Evolutionary conservation across 2,888 invertebrate genomes (phyloP), one percentile per base, ranked within the genome.

Genomic region (Timema podura): DNA sequence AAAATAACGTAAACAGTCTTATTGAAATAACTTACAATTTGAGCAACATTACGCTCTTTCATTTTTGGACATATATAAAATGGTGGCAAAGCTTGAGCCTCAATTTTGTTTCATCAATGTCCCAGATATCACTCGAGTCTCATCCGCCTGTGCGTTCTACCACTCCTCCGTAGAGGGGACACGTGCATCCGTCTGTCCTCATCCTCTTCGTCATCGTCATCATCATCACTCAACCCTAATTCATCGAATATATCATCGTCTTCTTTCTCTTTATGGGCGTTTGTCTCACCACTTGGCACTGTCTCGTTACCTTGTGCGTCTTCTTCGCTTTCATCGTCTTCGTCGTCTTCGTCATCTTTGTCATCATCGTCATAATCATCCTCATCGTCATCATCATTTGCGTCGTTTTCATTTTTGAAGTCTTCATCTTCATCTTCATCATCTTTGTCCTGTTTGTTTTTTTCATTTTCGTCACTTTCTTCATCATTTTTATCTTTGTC

Each of bases 241-340:
- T 71, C 72, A 0, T 76, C 74, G 57, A 78, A 77, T 45, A 80
- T 81, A 30, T 80, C 81, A 68, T 80, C 80, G 68, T 78, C 68
- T 80, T 79, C 77, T 49, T 79, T 79, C 49, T 72, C 70, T 10
- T 77, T 76, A 67, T 78, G 78, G 69, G 76, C 81, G 48, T 83
- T 82, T 74, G 81, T 83, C 8, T 84, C 77, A 75, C 75, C 83
- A 6, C 46, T 64, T 9, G 16, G 8, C 44, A 13, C 46, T n/a
- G 3, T 48, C 3, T 48, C n/a, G 13, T 49, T 45, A 49, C 30
- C 10, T 69, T 68, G 2, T 30, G 30, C 30, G 30, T 30, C 30
- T 30, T 30, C 30, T 30, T 30, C 30, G 30, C 30, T 30, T 30
- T 64, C 69, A 46, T 72, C 73, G 15, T 74, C 67, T 30, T 78